Base-by-base conservation (phyloP, 2,113 vertebrate genomes). In the Cochlearius cochlearius region DNA sequence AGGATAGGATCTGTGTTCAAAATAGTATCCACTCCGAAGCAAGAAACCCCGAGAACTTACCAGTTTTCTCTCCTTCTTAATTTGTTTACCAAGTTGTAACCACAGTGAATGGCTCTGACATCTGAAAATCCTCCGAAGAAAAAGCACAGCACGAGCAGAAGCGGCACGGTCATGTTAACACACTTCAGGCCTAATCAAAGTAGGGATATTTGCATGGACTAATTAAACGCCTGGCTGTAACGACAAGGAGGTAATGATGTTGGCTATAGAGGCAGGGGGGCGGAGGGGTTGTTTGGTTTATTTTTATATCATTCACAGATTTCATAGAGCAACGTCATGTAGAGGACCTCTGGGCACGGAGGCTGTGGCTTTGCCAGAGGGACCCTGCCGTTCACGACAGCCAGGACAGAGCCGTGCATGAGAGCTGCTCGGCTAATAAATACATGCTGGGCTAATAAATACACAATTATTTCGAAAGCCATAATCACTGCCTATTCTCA, bases 211-310 rank as follows among this genome's bases (percentile, higher is more conserved):
- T 83, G 74, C 92, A 38, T 0, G 66, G 43, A 12, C 53, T 95
- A 94, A 94, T 97, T 97, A 95, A 94, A 20, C 0, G 2, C 64
- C 80, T 7, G 84, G 50, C 60, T 30, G 55, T 90, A 95, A 92
- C 3, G 49, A 94, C 56, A 41, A 77, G 66, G 62, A 67, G 79
- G 56, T 22, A 73, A 82, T 6, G 43, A 62, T 5, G 49, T 10
- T 15, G 53, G 69, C 49, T 21, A 12, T 1, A 47, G 59, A 76
- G 52, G 63, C 47, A 66, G 82, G 9, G 47, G 34, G 19, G 15
- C 9, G n/a, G 66, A 53, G 36, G 53, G 41, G 30, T 4, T 1
- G 4, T 34, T 59, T 7, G 52, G 32, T 74, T 94, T 91, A 56
- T 92, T 94, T 95, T 94, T 71, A 14, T 41, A 77, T 63, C 69